Percentiles rank a stretch among this genome's conserved stretches.
These are phyloP conservation scores for Drosophila asahinai DNA, from an alignment of 1,140 invertebrate genomes.

Conservation along the genomic window DNA sequence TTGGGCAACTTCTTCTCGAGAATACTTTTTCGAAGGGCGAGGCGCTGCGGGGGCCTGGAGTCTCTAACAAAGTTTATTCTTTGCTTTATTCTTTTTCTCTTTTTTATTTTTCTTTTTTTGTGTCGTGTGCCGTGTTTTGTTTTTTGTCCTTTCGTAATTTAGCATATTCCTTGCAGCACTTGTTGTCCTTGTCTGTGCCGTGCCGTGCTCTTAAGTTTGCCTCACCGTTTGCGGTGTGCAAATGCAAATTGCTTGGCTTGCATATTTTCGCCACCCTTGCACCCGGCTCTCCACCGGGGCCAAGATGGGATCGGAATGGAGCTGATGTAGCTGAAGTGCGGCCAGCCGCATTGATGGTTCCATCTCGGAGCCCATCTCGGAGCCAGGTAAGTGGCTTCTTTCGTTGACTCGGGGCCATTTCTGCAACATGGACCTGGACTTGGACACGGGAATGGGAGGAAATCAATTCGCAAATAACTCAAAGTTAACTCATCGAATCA, in stretches of 20 bases:
- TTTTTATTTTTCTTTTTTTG: constrained; percentile 10
- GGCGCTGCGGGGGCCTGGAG: not conserved
- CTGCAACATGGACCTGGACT: not conserved
- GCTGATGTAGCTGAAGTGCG: constrained; percentile 67
- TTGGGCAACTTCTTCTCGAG: constrained; percentile 76
- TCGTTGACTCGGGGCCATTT: constrained; percentile 30
- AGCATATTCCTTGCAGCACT: constrained; percentile 77
- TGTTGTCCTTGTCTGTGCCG: constrained; percentile 63
- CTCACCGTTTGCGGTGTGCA: constrained; percentile 80
- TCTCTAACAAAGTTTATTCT: constrained; percentile 49
- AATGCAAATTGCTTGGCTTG: constrained; percentile 81
- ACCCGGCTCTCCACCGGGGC: not conserved
- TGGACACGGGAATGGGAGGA: constrained; percentile 10
- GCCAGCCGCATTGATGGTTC: constrained; percentile 71
- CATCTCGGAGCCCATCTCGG: constrained; percentile 45
- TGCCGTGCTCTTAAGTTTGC: constrained; percentile 72
- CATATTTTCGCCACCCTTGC: constrained; percentile 46
- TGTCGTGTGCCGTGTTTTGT: constrained; percentile 47
- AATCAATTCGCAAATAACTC: constrained; percentile 52
- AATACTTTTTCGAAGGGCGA: constrained; percentile 58
- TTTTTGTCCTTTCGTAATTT: constrained; percentile 79
- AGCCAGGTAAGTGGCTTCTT: constrained; percentile 58
- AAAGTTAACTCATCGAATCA: constrained; percentile 48
- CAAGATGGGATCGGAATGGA: constrained; percentile 27
- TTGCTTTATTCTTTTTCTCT: constrained; percentile 27